A percentile compares a stretch with the other conserved stretches of the same genome.
Conservation (phyloP, 35 echinoderm and acorn worm genomes). For the Patiria miniata region DNA sequence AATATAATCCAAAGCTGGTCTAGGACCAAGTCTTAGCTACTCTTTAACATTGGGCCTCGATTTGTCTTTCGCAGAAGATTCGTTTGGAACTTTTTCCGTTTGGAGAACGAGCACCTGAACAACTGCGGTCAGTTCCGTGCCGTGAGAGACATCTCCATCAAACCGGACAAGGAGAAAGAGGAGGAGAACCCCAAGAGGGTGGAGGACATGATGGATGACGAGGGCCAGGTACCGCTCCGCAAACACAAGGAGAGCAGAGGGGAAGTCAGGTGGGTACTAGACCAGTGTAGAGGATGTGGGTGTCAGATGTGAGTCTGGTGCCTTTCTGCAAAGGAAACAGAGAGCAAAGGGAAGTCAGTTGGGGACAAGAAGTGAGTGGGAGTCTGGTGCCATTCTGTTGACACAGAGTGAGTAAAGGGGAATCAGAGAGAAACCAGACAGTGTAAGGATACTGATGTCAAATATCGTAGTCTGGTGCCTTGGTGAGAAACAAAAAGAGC, state of each 20-base stretch:
- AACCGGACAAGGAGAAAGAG: slow-evolving; percentile 78
- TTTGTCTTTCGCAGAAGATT: slow-evolving; percentile 59
- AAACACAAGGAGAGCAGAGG: slow-evolving; percentile 64
- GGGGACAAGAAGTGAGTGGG: background rate
- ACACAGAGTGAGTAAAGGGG: background rate
- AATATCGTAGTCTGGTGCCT: no score
- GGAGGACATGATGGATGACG: slow-evolving; percentile 93
- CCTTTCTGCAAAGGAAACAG: background rate
- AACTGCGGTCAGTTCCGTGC: slow-evolving; percentile 99
- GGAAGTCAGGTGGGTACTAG: slow-evolving; percentile 24
- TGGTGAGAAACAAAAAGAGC: no score
- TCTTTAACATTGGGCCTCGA: no score
- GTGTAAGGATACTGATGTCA: background rate
- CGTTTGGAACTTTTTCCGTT: slow-evolving; percentile 96
- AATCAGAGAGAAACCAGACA: background rate
- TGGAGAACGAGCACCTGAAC: slow-evolving; percentile 98
- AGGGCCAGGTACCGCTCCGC: slow-evolving; percentile 62
- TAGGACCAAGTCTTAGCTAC: no score
- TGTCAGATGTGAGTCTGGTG: background rate
- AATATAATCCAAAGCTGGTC: no score
- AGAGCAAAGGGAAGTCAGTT: background rate
- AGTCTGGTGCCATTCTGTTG: background rate
- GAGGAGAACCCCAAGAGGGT: slow-evolving; percentile 74
- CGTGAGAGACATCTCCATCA: slow-evolving; percentile 93
- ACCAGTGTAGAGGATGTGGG: background rate